These are phyloP conservation scores for Laupala kohalensis DNA, from an alignment of 1,140 invertebrate genomes.

Conservation along the genomic window DNA sequence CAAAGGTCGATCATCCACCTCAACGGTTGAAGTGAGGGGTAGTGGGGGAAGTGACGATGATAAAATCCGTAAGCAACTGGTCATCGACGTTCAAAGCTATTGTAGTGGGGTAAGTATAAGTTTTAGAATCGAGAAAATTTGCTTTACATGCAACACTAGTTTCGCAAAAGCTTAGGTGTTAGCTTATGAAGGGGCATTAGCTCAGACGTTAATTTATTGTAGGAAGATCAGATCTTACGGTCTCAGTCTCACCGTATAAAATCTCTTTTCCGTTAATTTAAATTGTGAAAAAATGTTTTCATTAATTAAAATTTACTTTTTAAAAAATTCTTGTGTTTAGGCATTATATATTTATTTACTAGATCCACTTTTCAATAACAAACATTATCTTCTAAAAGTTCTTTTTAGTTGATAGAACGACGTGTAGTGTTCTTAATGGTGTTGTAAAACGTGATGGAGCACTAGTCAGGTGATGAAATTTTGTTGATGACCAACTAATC, in stretches of 20 bases:
- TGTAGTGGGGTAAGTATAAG: conserved; percentile 21
- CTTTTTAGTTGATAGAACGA: too few relatives aligned
- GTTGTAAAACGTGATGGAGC: neutral
- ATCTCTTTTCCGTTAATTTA: neutral
- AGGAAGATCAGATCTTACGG: neutral
- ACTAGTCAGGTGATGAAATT: neutral
- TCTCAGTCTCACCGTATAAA: neutral
- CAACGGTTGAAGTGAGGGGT: conserved; percentile 20
- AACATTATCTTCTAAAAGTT: neutral
- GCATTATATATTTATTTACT: neutral
- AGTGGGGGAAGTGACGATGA: conserved; percentile 67
- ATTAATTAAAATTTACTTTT: neutral
- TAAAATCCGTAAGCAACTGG: conserved; percentile 82
- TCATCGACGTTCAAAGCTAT: conserved; percentile 66
- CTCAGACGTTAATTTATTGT: neutral
- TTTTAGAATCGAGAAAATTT: too few relatives aligned
- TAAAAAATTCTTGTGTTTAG: neutral
- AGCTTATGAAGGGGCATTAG: neutral
- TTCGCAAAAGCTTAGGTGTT: too few relatives aligned
- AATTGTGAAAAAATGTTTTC: neutral
- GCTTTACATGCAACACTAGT: too few relatives aligned
- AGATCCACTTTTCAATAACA: neutral
- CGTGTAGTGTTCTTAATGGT: neutral
- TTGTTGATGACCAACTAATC: neutral
- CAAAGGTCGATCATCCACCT: conserved; percentile 31